Evolutionary conservation across 1,140 invertebrate genomes (phyloP).

Genomic region (Calliphora vicina): DNA sequence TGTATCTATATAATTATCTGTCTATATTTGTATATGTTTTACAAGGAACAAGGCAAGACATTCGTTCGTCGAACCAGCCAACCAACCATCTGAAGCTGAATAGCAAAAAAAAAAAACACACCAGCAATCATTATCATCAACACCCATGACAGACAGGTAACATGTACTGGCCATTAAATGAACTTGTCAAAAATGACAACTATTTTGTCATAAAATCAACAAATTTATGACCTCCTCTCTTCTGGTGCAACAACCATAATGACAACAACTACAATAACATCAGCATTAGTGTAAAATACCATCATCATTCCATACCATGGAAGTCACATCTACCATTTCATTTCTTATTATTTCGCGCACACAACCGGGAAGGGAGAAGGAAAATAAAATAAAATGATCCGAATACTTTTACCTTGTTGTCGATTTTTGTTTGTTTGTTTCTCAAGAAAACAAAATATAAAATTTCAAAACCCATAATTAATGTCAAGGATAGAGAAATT

Average conservation of each 20-base stretch:
- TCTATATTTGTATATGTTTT: neutral
- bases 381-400: neutral
- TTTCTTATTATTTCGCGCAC: too few relatives aligned
- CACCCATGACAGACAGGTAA: conserved; percentile 35
- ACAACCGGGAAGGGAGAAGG: neutral
- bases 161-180: conserved; percentile 34
- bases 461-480: conserved; percentile 18
- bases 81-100: neutral
- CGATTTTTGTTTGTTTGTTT: neutral
- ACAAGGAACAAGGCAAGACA: neutral
- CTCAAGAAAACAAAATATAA: neutral
- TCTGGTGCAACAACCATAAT: neutral
- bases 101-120: neutral
- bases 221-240: conserved; percentile 32
- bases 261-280: neutral
- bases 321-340: neutral
- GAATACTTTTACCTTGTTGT: neutral
- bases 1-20: too few relatives aligned
- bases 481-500: conserved; percentile 29
- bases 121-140: neutral
- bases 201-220: conserved; percentile 37
- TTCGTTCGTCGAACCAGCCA: too few relatives aligned
- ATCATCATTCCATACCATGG: neutral
- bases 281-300: neutral
- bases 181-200: conserved; percentile 40